Conservation (phyloP, 2,113 vertebrate genomes). For the Mohoua ochrocephala region DNA sequence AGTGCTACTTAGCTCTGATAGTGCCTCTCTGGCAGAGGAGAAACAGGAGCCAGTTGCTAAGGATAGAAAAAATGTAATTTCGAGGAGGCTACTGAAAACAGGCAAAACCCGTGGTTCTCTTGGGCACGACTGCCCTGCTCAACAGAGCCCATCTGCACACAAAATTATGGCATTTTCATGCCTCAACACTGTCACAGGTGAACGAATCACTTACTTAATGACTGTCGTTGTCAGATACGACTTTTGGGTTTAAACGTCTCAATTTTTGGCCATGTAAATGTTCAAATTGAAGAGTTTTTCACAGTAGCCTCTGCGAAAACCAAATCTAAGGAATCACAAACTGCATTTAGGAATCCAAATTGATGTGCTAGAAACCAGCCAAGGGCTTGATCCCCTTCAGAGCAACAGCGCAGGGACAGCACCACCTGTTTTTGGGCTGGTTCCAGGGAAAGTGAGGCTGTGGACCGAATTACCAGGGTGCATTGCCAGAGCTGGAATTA, state of each 20-base stretch:
- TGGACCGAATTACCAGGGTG: no score
- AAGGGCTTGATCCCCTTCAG: background rate
- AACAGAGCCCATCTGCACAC: accelerated
- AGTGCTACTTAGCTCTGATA: background rate
- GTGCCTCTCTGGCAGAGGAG: background rate
- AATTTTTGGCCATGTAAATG: background rate
- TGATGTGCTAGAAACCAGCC: background rate
- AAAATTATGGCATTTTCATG: background rate
- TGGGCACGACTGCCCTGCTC: background rate
- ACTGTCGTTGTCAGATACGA: accelerated
- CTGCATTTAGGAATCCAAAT: background rate
- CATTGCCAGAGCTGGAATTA: background rate
- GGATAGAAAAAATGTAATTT: background rate
- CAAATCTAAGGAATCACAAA: background rate
- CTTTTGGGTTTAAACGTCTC: background rate
- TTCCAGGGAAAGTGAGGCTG: background rate
- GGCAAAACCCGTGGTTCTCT: background rate
- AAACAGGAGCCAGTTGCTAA: background rate
- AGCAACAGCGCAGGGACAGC: background rate
- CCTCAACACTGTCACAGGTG: background rate
- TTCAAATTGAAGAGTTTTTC: background rate
- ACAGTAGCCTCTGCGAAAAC: background rate
- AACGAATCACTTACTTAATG: background rate
- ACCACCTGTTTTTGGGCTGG: background rate
- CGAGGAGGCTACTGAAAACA: background rate